Conservation (phyloP, 1,140 invertebrate genomes). For the Muscidifurax raptorellus region DNA sequence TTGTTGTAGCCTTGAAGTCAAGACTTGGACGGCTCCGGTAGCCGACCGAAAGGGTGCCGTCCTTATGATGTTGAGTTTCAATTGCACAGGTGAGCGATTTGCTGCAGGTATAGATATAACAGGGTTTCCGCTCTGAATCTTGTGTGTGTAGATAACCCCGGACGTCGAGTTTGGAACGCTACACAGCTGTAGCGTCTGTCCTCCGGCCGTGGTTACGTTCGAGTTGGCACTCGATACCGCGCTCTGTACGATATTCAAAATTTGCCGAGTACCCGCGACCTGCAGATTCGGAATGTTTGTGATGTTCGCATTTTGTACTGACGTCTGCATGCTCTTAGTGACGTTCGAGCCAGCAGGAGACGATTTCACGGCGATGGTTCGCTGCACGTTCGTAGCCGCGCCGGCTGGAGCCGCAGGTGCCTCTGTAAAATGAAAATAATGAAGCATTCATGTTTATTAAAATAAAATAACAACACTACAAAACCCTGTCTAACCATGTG, state of each 20-base stretch:
- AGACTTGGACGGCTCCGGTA: slow-evolving; percentile 64
- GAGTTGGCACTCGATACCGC: slow-evolving; percentile 55
- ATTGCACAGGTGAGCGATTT: slow-evolving; percentile 62
- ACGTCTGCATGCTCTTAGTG: slow-evolving; percentile 72
- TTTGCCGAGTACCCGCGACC: slow-evolving; percentile 61
- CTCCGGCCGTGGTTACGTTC: slow-evolving; percentile 51
- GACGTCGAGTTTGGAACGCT: slow-evolving; percentile 67
- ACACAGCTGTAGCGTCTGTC: slow-evolving; percentile 68
- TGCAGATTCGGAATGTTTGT: slow-evolving; percentile 69
- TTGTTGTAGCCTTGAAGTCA: slow-evolving; percentile 62
- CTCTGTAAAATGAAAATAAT: slow-evolving; percentile 9
- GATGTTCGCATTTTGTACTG: slow-evolving; percentile 63
- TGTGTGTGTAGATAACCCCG: slow-evolving; percentile 73
- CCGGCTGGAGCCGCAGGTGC: slow-evolving; percentile 14
- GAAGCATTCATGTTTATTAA: not conserved
- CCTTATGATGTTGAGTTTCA: slow-evolving; percentile 70
- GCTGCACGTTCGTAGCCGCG: slow-evolving; percentile 45
- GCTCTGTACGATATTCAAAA: slow-evolving; percentile 70
- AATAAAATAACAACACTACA: not conserved
- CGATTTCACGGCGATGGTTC: slow-evolving; percentile 59
- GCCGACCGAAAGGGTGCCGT: slow-evolving; percentile 54
- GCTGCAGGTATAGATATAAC: slow-evolving; percentile 69
- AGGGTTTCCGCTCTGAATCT: slow-evolving; percentile 69
- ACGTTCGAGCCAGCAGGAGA: slow-evolving; percentile 58
- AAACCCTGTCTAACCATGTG: slow-evolving; percentile 20